Evolutionary conservation across 2,888 invertebrate species (phyloP).

Genomic region (Leptopilina drosophilae): DNA sequence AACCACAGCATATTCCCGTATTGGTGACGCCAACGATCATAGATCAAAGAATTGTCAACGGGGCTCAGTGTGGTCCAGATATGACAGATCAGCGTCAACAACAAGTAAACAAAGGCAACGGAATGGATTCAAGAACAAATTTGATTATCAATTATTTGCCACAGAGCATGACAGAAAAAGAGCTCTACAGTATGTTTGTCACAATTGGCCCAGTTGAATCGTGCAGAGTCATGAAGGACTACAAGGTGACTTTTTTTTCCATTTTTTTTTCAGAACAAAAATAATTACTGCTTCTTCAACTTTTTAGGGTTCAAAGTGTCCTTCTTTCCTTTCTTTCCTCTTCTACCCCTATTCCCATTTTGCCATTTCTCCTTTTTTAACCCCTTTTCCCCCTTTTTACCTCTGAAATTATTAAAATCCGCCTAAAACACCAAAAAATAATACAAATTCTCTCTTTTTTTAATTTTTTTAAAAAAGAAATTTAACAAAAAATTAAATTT

Average conservation of each 20-base stretch:
- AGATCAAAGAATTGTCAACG: constrained; percentile 11
- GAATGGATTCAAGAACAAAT: constrained; percentile 82
- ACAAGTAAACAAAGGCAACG: constrained; percentile 58
- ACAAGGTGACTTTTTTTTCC: constrained; percentile 80
- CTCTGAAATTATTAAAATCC: too few relatives aligned
- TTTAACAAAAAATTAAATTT: too few relatives aligned
- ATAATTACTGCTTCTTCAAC: constrained; percentile 10
- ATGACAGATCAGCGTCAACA: constrained; percentile 73
- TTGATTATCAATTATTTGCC: constrained; percentile 97
- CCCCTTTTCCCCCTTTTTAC: too few relatives aligned
- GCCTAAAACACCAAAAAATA: too few relatives aligned
- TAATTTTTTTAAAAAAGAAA: too few relatives aligned
- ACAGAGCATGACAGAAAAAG: constrained; percentile 94
- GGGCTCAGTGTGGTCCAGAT: constrained; percentile 60
- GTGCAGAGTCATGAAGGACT: constrained; percentile 94
- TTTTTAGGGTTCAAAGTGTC: background rate
- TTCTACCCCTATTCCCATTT: too few relatives aligned
- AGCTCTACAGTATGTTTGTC: constrained; percentile 92
- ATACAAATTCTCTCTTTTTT: too few relatives aligned
- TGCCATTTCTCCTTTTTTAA: too few relatives aligned
- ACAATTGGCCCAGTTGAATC: constrained; percentile 93
- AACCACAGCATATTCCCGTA: constrained; percentile 46
- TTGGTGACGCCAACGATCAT: constrained; percentile 49
- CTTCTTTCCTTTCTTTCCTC: too few relatives aligned
- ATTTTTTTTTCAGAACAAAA: background rate